phyloP scores from a whole-genome alignment of 1,140 invertebrate species.

The Drosophila melanica region DNA sequence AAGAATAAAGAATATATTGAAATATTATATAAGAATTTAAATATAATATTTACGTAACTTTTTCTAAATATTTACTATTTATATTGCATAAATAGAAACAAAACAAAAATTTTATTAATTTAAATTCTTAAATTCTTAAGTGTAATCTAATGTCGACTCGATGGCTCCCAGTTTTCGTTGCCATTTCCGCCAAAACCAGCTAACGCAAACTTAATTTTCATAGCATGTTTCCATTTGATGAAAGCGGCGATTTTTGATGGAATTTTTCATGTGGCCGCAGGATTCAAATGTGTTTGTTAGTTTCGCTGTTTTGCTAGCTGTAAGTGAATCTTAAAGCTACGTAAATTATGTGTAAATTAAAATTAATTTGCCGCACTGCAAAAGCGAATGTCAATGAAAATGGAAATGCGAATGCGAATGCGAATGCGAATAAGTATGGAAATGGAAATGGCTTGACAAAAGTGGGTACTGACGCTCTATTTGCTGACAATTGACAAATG shows the following conservation, averaged over 20 bases:
- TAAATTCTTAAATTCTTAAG: neutral
- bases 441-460: constrained; percentile 22
- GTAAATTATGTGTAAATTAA: constrained; percentile 13
- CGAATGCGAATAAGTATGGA: constrained; percentile 11
- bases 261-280: constrained; percentile 71
- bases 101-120: neutral
- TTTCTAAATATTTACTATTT: no score
- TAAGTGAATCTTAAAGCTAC: constrained; percentile 31
- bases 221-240: constrained; percentile 65
- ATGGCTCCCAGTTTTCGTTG: neutral
- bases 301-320: constrained; percentile 10
- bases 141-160: neutral
- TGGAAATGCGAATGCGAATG: constrained; percentile 7
- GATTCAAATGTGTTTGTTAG: constrained; percentile 23
- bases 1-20: no score
- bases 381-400: constrained; percentile 10
- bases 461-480: constrained; percentile 50
- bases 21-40: no score
- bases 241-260: constrained; percentile 77
- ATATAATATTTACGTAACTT: no score
- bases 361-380: neutral
- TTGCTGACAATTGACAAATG: constrained; percentile 75
- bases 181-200: constrained; percentile 41
- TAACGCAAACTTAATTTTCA: constrained; percentile 74
- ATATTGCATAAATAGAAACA: no score